Evolutionary conservation across 2,113 vertebrate species (phyloP).

Genomic region (Pseudorectes ferrugineus): DNA sequence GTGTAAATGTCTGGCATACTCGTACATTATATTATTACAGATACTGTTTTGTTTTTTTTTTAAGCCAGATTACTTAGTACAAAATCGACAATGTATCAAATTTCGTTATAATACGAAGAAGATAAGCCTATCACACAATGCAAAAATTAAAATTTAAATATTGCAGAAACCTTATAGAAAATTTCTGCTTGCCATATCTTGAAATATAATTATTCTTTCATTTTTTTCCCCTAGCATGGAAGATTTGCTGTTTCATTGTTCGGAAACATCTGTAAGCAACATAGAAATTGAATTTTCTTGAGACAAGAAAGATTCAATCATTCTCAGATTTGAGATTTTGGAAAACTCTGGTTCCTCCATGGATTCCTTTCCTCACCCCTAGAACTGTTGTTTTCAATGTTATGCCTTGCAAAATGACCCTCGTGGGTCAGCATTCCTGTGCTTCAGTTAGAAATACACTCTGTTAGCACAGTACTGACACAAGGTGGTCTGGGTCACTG

Average conservation of each 20-base stretch:
- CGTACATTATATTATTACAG: background rate
- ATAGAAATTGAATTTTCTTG: background rate
- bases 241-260: background rate
- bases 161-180: background rate
- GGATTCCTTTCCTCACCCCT: background rate
- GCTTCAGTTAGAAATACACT: background rate
- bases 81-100: background rate
- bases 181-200: background rate
- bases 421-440: fast-evolving
- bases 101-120: background rate
- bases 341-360: background rate
- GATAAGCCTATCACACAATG: background rate
- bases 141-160: background rate
- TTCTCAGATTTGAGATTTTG: background rate
- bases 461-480: background rate
- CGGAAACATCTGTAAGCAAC: background rate
- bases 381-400: background rate
- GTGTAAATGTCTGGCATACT: background rate
- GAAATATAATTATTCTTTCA: background rate
- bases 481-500: background rate
- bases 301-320: background rate
- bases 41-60: background rate
- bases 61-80: background rate
- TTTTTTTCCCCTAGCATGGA: background rate
- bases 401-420: background rate